A percentile compares a stretch with the other conserved stretches of the same genome.
These are phyloP conservation scores for Cyprinodon brontotheroides DNA, from an alignment of 2,113 vertebrate genomes.

Conservation along the genomic window DNA sequence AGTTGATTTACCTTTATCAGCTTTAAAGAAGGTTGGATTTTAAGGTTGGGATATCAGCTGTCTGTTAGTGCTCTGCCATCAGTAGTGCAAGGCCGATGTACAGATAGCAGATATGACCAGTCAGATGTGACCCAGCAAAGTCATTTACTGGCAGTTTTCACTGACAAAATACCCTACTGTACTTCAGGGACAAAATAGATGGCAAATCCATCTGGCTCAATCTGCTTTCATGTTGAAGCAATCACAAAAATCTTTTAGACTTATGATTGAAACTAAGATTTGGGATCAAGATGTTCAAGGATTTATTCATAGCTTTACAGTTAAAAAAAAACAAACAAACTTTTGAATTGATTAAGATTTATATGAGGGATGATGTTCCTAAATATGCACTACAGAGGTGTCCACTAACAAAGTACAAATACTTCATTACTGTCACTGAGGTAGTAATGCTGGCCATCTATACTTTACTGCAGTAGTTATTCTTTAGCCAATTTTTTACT, in stretches of 20 bases:
- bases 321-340: neutral
- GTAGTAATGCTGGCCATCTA: too few relatives aligned
- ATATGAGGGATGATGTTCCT: neutral
- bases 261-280: neutral
- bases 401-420: too few relatives aligned
- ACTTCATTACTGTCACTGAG: too few relatives aligned
- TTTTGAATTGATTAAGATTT: neutral
- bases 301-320: neutral
- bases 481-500: too few relatives aligned
- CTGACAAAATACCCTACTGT: constrained; percentile 6
- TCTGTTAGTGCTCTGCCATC: constrained; percentile 20
- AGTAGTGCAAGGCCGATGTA: constrained; percentile 2
- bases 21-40: constrained; percentile 8
- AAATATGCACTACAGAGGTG: neutral
- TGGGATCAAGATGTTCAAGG: neutral
- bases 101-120: neutral
- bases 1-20: neutral
- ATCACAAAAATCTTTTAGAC: constrained; percentile 16
- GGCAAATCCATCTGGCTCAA: constrained; percentile 44
- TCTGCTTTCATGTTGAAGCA: constrained; percentile 15
- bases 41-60: constrained; percentile 12
- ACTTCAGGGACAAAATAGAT: constrained; percentile 15
- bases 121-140: constrained; percentile 14
- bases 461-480: too few relatives aligned
- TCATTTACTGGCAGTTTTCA: constrained; percentile 18